Evolutionary conservation across 37 sponge, comb jelly and placozoan species (phyloP).

Genomic region (Diacarnus erythraeanus): DNA sequence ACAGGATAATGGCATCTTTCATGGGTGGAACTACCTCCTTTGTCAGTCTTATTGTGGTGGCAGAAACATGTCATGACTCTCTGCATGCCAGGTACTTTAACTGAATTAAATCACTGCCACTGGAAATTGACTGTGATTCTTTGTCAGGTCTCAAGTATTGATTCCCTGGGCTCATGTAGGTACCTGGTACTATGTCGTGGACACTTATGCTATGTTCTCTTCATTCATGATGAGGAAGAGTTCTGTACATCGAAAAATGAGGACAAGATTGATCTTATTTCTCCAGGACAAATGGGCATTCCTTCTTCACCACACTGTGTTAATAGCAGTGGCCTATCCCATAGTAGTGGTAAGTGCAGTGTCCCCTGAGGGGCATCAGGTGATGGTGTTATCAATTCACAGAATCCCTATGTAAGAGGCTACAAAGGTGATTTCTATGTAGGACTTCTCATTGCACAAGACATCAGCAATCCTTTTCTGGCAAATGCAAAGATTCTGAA

Average conservation of each 20-base stretch:
- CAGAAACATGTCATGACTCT: not conserved
- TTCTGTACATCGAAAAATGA: not conserved
- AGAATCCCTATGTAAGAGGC: constrained; percentile 4
- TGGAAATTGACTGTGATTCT: too few species aligned
- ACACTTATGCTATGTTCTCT: constrained; percentile 37
- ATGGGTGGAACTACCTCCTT: not conserved
- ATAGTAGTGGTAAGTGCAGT: constrained; percentile 17
- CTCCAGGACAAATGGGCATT: not conserved
- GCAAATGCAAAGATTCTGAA: constrained; percentile 20
- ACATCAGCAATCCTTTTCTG: constrained; percentile 36
- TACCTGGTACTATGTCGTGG: constrained; percentile 42
- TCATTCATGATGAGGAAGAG: constrained; percentile 16
- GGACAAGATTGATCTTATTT: constrained; percentile 1
- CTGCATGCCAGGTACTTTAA: not conserved
- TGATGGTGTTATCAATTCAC: not conserved
- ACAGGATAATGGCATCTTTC: not conserved
- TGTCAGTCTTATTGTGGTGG: not conserved
- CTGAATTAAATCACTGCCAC: too few species aligned
- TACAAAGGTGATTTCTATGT: constrained; percentile 30
- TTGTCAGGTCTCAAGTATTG: constrained; percentile 9
- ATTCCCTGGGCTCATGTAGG: constrained; percentile 25
- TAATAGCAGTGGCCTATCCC: constrained; percentile 15
- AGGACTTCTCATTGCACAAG: constrained; percentile 2
- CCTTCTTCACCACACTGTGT: constrained; percentile 24
- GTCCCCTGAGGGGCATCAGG: not conserved